These are phyloP conservation scores for Nasonia giraulti DNA, from an alignment of 1,140 invertebrate species.

Conservation along the genomic window DNA sequence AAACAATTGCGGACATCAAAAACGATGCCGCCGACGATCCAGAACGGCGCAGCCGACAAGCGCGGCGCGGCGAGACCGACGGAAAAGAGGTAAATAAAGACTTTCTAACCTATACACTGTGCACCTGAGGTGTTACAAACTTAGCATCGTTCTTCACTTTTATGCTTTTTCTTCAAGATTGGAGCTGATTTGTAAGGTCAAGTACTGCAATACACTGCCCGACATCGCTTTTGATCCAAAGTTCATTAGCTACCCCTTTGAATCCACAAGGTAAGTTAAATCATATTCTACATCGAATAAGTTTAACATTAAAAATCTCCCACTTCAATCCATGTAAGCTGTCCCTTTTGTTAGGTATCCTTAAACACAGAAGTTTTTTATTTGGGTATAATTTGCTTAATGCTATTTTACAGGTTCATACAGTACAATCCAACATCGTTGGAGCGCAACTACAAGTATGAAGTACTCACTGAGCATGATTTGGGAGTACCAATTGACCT, in stretches of 20 bases:
- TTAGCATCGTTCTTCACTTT: no score
- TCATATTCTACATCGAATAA: not conserved
- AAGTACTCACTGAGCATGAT: slow-evolving; percentile 97
- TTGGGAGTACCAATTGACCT: slow-evolving; percentile 97
- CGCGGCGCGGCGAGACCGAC: slow-evolving; percentile 73
- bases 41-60: slow-evolving; percentile 70
- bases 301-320: not conserved
- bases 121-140: no score
- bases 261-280: slow-evolving; percentile 82
- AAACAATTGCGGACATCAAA: no score
- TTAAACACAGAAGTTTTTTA: no score
- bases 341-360: no score
- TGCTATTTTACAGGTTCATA: slow-evolving; percentile 84
- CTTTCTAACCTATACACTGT: no score
- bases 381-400: not conserved
- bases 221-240: slow-evolving; percentile 99
- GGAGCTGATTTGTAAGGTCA: slow-evolving; percentile 92
- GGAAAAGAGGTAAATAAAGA: slow-evolving; percentile 72
- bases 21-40: slow-evolving; percentile 79
- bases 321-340: no score
- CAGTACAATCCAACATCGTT: slow-evolving; percentile 96
- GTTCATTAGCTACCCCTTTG: slow-evolving; percentile 97
- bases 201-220: slow-evolving; percentile 96
- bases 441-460: slow-evolving; percentile 96
- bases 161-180: slow-evolving; percentile 78